Conservation (phyloP, 64 coral and sea anemone genomes). For the Porites australiensis region DNA sequence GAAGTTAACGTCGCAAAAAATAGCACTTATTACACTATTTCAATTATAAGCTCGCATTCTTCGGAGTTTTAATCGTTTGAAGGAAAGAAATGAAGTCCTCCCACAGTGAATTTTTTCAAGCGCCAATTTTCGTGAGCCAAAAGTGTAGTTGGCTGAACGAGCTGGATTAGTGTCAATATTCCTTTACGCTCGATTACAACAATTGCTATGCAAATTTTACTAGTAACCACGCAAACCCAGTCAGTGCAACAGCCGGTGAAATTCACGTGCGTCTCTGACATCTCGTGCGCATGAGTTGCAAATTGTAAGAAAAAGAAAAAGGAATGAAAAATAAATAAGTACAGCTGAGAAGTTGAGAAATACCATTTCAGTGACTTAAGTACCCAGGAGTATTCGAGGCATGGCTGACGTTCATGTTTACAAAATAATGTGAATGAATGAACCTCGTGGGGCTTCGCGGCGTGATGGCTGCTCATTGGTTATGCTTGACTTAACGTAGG, state of each 20-base stretch:
- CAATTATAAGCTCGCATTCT: neutral
- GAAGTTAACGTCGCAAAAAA: neutral
- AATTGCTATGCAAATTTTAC: slow-evolving; percentile 50
- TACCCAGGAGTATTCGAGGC: neutral
- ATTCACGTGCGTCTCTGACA: neutral
- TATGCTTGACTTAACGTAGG: slow-evolving; percentile 51
- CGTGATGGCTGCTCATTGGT: slow-evolving; percentile 85
- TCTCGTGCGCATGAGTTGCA: neutral
- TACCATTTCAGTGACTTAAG: neutral
- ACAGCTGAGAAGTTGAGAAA: neutral
- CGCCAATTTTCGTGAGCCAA: slow-evolving; percentile 3
- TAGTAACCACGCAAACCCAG: slow-evolving; percentile 15
- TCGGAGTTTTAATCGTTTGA: neutral
- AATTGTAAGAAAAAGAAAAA: no score
- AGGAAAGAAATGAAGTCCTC: neutral
- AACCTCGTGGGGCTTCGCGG: slow-evolving; percentile 35
- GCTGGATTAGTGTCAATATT: slow-evolving; percentile 53
- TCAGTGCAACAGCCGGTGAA: neutral
- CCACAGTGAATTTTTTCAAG: neutral
- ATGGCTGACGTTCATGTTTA: slow-evolving; percentile 25
- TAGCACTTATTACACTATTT: neutral
- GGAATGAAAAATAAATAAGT: neutral
- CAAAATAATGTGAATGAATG: slow-evolving; percentile 52
- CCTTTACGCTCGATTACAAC: slow-evolving; percentile 19
- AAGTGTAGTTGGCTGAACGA: neutral